Base-by-base conservation (phyloP, 2,797 vertebrate genomes). In the Hyperoplus lanceolatus region DNA sequence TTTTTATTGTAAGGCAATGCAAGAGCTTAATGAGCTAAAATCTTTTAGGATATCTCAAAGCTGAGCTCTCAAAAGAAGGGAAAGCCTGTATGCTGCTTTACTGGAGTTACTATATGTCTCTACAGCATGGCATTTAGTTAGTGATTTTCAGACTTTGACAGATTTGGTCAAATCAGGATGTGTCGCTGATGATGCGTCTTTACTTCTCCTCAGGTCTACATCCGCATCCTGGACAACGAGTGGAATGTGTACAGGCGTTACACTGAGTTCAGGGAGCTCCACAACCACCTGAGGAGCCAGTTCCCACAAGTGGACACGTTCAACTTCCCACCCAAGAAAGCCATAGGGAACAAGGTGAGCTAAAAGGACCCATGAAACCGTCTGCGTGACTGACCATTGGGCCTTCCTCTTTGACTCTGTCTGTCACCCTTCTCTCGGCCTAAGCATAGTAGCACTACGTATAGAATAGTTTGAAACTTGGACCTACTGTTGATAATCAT, bases 171-270 rank as follows among this genome's bases (percentile, higher is more conserved):
- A 66, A 50, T n/a, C 49, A 55, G 49, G 50, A 48, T 29, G 16
- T 57, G n/a, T 21, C 45, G 0, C 13, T 57, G 18, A 55, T 61
- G 29, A 16, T 39, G 21, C 82, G 3, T 70, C 18, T 58, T 29
- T 64, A 4, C 65, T 14, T 69, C 7, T 79, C 75, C 71, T 54
- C 93, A 99, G 98, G 97, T 99, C 42, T 99, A 99, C 70, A 96
- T 99, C 87, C 96, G 98, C 82, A 99, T 99, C 94, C 96, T 97
- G 86, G 98, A 99, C 29, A 98, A 99, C 1, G 98, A 99, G 85
- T 99, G 98, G 98, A 99, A 99, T 0, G 96, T 99, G 50, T 99
- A 99, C 79, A 94, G 97, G 63, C 95, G 98, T 36, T 99, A 99
- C 0, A 93, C 98, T 0, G 98, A 99, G 84, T 99, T 99, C 91